phyloP scores from a whole-genome alignment of 2,797 vertebrate species.

The Myioborus melanocephalus region DNA sequence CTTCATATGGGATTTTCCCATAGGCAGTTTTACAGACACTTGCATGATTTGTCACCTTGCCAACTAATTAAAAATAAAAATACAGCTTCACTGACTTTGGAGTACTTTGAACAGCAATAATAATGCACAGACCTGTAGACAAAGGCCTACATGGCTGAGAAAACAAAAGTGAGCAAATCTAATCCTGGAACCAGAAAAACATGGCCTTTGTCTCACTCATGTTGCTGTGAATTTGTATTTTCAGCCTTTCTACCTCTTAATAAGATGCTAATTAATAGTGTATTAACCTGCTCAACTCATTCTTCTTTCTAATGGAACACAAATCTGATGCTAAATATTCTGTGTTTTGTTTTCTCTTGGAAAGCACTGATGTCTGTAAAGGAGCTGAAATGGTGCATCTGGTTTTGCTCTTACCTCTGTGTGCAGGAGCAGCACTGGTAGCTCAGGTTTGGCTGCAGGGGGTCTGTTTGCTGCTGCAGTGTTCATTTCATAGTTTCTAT shows the following conservation, averaged over 20 bases:
- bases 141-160: conserved; percentile 8
- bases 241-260: not conserved
- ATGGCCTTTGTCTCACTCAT: not conserved
- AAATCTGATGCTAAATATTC: not conserved
- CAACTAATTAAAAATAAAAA: conserved; percentile 47
- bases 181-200: conserved; percentile 38
- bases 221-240: not conserved
- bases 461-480: not conserved
- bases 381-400: not conserved
- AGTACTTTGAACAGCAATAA: conserved; percentile 33
- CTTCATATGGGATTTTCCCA: conserved; percentile 32
- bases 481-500: not conserved
- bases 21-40: conserved; percentile 40
- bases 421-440: not conserved
- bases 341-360: conserved; percentile 1
- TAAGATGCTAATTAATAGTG: conserved; percentile 11
- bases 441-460: not conserved
- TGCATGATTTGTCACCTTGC: conserved; percentile 26
- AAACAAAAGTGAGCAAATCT: not conserved
- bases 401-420: not conserved
- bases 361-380: not conserved
- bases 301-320: conserved; percentile 2
- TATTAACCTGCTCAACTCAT: not conserved
- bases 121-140: conserved; percentile 18
- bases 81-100: not conserved